Evolutionary conservation across 2,888 invertebrate species (phyloP), one percentile per base, ranked within the genome.

Genomic region (Tridacna crocea): DNA sequence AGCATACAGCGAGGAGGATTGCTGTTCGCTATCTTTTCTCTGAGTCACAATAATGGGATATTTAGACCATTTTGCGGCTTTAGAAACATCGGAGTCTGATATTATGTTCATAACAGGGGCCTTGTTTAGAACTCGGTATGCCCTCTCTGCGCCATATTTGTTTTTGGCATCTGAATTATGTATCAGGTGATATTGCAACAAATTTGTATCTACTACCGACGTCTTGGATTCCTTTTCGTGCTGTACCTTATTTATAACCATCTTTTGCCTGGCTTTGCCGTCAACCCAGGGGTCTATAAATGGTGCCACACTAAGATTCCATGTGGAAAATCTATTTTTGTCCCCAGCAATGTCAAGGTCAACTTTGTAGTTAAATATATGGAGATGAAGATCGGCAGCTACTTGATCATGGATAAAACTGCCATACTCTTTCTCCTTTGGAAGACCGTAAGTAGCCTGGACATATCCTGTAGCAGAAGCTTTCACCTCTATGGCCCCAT

Each of bases 291-390:
- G 84, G 72, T 82, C 72, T 26, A 73, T 73, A 19, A 85, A 70
- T 11, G 81, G 81, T 76, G 84, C 89, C n/a, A 82, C 72, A 17
- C 63, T 70, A 24, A 89, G 76, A 55, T 85, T 85, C 24, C 87
- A 65, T 11, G 84, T 82, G 19, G 86, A 84, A 77, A 89, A 89
- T 24, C 90, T 72, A 82, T 92, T 92, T 27, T 58, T 60, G 10
- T 73, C 72, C 0, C 89, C 90, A 17, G 75, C 89, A 51, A 92
- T 88, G 76, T 92, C 92, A 63, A 92, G 75, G 84, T 92, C 92
- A n/a, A 90, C 86, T 82, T 92, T 92, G 76, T 83, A 91, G 79
- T 91, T 89, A 79, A 91, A 92, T 36, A 90, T 58, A 76, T 92
- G 91, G 46, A 89, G 88, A 79, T 92, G 91, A 12, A 92, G 79